These are phyloP conservation scores for Myzus persicae DNA, from an alignment of 1,140 invertebrate genomes.

Conservation along the genomic window DNA sequence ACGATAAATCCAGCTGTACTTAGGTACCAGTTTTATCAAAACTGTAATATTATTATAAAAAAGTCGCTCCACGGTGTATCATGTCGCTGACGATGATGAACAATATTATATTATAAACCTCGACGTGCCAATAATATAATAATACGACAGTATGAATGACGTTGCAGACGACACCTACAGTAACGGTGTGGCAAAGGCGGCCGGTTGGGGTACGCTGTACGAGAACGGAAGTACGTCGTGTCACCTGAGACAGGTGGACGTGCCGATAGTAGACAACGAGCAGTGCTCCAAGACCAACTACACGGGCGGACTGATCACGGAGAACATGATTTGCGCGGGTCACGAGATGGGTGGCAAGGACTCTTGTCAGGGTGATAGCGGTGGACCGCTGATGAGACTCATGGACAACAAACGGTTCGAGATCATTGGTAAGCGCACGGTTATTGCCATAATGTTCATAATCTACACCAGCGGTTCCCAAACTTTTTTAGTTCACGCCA, in stretches of 20 bases:
- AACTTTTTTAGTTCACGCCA: no score
- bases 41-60: no score
- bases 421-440: conserved; percentile 21
- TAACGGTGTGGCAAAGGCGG: conserved; percentile 74
- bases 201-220: conserved; percentile 85
- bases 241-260: conserved; percentile 80
- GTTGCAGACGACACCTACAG: conserved; percentile 73
- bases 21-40: no score
- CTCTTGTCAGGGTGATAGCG: conserved; percentile 73
- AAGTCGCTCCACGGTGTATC: no score
- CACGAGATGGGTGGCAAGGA: conserved; percentile 80
- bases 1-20: no score
- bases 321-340: conserved; percentile 87
- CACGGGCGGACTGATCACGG: conserved; percentile 78
- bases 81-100: no score
- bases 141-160: not conserved
- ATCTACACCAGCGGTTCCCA: no score
- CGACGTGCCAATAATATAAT: no score
- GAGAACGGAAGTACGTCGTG: conserved; percentile 84
- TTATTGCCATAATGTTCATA: not conserved
- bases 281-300: conserved; percentile 82
- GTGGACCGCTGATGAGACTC: conserved; percentile 59
- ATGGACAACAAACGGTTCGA: conserved; percentile 58
- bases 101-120: no score
- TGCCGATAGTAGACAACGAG: conserved; percentile 81